These are phyloP conservation scores for Ethmia dodecea DNA, from an alignment of 2,888 invertebrate species.

Conservation along the genomic window DNA sequence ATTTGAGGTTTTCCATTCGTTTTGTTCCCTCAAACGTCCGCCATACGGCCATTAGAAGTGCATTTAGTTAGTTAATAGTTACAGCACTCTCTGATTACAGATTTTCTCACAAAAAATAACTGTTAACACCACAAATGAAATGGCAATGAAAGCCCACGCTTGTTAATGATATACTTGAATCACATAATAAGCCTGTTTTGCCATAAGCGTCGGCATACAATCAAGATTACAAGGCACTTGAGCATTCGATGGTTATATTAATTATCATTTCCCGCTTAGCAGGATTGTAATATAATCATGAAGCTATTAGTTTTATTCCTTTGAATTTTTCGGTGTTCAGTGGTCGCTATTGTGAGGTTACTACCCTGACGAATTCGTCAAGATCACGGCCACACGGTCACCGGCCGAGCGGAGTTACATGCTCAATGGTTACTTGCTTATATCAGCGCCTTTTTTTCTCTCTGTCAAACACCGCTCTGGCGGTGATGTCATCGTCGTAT, in stretches of 20 bases:
- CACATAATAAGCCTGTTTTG: slow-evolving; percentile 33
- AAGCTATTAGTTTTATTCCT: background rate
- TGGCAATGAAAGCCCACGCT: slow-evolving; percentile 39
- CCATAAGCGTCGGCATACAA: slow-evolving; percentile 33
- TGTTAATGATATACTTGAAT: slow-evolving; percentile 28
- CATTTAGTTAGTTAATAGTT: slow-evolving; percentile 66
- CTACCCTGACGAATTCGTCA: slow-evolving; percentile 41
- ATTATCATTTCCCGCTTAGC: slow-evolving; percentile 2
- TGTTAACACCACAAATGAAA: slow-evolving; percentile 19
- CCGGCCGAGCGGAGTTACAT: slow-evolving; percentile 41
- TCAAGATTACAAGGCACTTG: slow-evolving; percentile 28
- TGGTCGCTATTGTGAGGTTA: slow-evolving; percentile 22
- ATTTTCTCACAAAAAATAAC: slow-evolving; percentile 12
- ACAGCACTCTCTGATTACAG: slow-evolving; percentile 28
- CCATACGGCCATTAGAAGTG: slow-evolving; percentile 48
- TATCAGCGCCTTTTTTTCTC: slow-evolving; percentile 44
- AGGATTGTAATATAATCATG: background rate
- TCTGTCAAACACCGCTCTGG: slow-evolving; percentile 36
- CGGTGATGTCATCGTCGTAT: slow-evolving; percentile 59
- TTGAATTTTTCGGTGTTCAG: background rate
- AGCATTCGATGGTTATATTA: slow-evolving; percentile 9
- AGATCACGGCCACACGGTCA: slow-evolving; percentile 70
- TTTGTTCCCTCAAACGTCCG: slow-evolving; percentile 38
- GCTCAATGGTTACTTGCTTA: slow-evolving; percentile 43
- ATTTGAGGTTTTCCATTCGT: too few species aligned